Evolutionary conservation across 2,888 invertebrate species (phyloP), one percentile per base, ranked within the genome.

Genomic region (Branchellion lobata): DNA sequence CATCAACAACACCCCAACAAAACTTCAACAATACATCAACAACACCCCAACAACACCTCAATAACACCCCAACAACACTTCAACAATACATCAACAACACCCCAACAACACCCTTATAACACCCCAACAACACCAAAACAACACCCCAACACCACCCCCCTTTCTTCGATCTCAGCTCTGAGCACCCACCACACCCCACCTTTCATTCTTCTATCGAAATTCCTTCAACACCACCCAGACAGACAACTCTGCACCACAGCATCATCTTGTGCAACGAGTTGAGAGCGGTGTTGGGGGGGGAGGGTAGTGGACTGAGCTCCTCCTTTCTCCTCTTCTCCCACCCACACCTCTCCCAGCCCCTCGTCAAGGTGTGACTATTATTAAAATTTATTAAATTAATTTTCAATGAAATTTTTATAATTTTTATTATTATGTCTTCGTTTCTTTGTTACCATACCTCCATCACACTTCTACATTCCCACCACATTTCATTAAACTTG

Each of bases 211-310:
- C n/a, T n/a, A n/a, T n/a, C n/a, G n/a, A n/a, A n/a, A n/a, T n/a
- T 5, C n/a, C 61, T 14, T n/a, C 61, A 57, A 5, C 61, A 57
- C 61, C 61, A 57, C 61, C 61, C 61, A 57, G 61, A 57, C 11
- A 57, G n/a, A 3, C 61, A 8, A 24, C 21, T 18, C 61, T 57
- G n/a, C 14, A 57, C 3, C 61, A n/a, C 11, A 57, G 61, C 21
- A 5, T 57, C 5, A 18, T 5, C 5, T 24, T 57, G n/a, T 3
- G n/a, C 24, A 57, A 57, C 61, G 61, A 57, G 14, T 3, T 57
- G n/a, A 57, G 61, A n/a, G 21, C 11, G 61, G 3, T 57, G 61
- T n/a, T 57, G 24, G 61, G 24, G 3, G 24, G 61, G n/a, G 5
- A n/a, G 21, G 3, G n/a, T 57, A n/a, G 3, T 5, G 61, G 61